phyloP scores from a whole-genome alignment of 2,797 vertebrate genomes.

The Sebastes matsubarae region DNA sequence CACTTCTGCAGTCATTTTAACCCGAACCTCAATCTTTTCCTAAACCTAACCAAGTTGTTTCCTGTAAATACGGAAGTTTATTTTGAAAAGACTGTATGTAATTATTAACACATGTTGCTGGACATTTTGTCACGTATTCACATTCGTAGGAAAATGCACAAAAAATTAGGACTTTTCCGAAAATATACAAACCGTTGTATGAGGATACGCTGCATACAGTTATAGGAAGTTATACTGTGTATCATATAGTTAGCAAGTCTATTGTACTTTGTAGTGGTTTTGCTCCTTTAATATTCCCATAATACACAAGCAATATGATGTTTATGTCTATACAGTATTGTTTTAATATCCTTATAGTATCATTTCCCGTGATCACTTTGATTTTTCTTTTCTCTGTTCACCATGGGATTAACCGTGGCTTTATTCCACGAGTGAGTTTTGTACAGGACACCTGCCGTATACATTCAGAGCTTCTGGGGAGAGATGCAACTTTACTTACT shows the following conservation, averaged over 20 bases:
- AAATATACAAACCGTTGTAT: too few relatives aligned
- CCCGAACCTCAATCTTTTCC: accelerated
- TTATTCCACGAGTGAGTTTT: neutral
- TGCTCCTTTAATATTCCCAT: neutral
- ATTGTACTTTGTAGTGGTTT: neutral
- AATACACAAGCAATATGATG: neutral
- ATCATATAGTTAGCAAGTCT: neutral
- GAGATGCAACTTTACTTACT: slow-evolving; percentile 69
- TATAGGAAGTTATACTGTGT: neutral
- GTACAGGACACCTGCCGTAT: neutral
- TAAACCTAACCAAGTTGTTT: too few relatives aligned
- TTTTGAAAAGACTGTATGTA: too few relatives aligned
- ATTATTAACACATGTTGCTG: too few relatives aligned
- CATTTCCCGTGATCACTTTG: neutral
- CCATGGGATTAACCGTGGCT: neutral
- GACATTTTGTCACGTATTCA: too few relatives aligned
- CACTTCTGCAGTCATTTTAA: too few relatives aligned
- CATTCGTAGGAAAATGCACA: too few relatives aligned
- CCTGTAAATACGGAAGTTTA: too few relatives aligned
- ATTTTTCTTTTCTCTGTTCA: neutral
- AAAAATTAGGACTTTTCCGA: too few relatives aligned
- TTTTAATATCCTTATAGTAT: neutral
- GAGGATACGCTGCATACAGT: too few relatives aligned
- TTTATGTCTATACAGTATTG: neutral
- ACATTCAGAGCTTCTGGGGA: slow-evolving; percentile 27